Evolutionary conservation across 2,113 vertebrate genomes (phyloP), one percentile per base, ranked within the genome.

Genomic region (Gila orcuttii): DNA sequence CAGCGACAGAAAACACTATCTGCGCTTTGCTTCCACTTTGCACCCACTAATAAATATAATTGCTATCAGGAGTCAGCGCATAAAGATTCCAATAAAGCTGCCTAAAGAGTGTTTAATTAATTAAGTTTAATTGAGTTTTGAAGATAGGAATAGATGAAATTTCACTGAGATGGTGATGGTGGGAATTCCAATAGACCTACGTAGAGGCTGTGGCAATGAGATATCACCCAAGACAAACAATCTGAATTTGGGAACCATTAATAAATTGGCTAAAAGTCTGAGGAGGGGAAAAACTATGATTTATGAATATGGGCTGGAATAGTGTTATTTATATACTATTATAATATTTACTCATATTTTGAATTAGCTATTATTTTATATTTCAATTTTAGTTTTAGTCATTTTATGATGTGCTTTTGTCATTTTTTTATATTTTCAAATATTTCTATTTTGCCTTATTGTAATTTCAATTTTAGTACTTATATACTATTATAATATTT

Each of bases 81-180:
- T 59, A 59, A 69, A 36, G 66, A 36, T 69, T 50, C n/a, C 12
- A 50, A n/a, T 50, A 50, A 47, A 5, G 9, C 12, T 75, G 42
- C 23, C 42, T 75, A 28, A 75, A 75, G 42, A 75, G n/a, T 15
- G 5, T 50, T 75, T 75, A 74, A 74, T 74, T 45, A 45, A 45
- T 45, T 47, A 12, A 45, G 71, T 45, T 74, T n/a, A 47, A 74
- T 74, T 74, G n/a, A 17, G 42, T 75, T 75, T 28, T 45, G 73
- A 75, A 75, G n/a, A 28, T 47, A 3, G n/a, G 6, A 75, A 23
- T 42, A 3, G 55, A 39, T n/a, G 0, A 25, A 1, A 28, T 59
- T 59, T 79, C 47, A 42, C 23, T 50, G 42, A 73, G 69, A 39
- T 69, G 66, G 33, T 39, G 28, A 57, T 57, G 71, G 45, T 74